phyloP scores from a whole-genome alignment of 2,113 vertebrate species.

The Hyaena hyaena region DNA sequence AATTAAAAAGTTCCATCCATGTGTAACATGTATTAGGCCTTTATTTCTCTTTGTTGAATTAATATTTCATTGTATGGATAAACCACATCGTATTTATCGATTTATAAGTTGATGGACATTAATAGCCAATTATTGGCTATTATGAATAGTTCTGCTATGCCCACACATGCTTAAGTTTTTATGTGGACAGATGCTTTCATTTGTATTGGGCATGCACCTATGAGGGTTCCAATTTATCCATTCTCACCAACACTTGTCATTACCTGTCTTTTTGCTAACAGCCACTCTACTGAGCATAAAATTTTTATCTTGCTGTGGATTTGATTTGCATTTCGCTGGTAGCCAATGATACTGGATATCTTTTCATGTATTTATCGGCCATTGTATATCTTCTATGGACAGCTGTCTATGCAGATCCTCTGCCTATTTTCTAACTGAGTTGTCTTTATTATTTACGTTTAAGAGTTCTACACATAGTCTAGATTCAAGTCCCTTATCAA shows the following conservation, averaged over 20 bases:
- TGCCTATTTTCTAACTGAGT: not conserved
- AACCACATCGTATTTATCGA: not conserved
- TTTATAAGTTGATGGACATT: not conserved
- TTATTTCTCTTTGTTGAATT: no score
- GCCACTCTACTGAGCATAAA: not conserved
- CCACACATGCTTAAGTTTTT: not conserved
- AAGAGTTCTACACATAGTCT: constrained; percentile 37
- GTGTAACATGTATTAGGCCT: no score
- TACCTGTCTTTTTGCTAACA: not conserved
- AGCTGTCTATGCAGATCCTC: constrained; percentile 4
- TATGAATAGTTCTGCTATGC: not conserved
- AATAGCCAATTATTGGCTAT: not conserved
- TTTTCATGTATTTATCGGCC: not conserved
- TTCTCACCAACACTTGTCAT: not conserved
- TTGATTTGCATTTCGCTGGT: not conserved
- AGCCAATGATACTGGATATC: not conserved
- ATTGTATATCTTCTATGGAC: not conserved
- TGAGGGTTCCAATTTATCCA: not conserved
- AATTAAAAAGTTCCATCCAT: no score
- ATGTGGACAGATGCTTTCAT: not conserved
- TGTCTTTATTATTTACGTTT: not conserved
- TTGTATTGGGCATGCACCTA: not conserved
- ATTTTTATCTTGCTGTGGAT: not conserved
- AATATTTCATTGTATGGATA: not conserved
- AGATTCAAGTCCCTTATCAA: constrained; percentile 36